These are phyloP conservation scores for Beaufortia kweichowensis DNA, from an alignment of 2,113 vertebrate species.

Conservation along the genomic window DNA sequence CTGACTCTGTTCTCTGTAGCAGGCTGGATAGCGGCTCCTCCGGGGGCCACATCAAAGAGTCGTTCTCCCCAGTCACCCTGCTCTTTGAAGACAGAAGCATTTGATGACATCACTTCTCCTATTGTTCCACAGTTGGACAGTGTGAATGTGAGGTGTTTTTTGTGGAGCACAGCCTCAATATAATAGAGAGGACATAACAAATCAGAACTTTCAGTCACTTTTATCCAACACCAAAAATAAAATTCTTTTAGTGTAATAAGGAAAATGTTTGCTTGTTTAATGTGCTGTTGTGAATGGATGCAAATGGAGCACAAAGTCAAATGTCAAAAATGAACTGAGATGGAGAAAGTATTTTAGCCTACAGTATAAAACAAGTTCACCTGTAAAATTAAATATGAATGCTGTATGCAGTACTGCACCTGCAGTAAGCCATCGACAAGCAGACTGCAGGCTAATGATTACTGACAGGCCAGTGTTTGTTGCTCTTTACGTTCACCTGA, in stretches of 20 bases:
- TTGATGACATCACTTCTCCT: constrained; percentile 72
- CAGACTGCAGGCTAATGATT: background rate
- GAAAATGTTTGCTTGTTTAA: too few relatives aligned
- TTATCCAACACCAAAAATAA: constrained; percentile 27
- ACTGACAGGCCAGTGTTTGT: constrained; percentile 21
- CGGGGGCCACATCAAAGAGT: constrained; percentile 71
- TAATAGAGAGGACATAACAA: background rate
- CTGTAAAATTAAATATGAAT: background rate
- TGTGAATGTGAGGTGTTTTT: constrained; percentile 59
- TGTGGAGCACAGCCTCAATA: constrained; percentile 35
- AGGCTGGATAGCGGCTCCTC: constrained; percentile 58
- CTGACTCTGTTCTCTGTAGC: constrained; percentile 64
- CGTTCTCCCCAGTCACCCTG: constrained; percentile 53
- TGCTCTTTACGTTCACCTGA: constrained; percentile 11
- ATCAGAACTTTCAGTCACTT: constrained; percentile 1
- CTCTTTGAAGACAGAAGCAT: constrained; percentile 68
- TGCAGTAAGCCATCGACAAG: constrained; percentile 20
- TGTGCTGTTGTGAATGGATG: too few relatives aligned
- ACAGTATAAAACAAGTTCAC: too few relatives aligned
- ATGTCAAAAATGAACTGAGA: too few relatives aligned
- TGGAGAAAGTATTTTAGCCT: background rate
- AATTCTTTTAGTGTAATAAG: too few relatives aligned
- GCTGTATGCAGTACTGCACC: constrained; percentile 11
- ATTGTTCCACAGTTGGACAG: constrained; percentile 55
- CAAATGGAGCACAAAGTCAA: too few relatives aligned